Conservation (phyloP, 2,797 vertebrate species). For the Tarsius wallacei region DNA sequence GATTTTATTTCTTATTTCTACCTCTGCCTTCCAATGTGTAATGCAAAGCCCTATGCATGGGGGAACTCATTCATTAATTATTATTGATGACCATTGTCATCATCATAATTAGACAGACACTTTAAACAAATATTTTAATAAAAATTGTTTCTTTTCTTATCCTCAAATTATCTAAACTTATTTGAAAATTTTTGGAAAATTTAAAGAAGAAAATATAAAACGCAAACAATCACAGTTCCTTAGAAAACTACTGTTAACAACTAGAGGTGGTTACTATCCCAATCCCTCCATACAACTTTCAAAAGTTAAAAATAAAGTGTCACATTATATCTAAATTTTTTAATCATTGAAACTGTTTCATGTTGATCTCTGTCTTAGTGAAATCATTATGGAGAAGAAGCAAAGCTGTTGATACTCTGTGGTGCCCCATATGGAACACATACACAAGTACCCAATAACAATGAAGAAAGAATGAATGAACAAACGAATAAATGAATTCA, state of each 20-base stretch:
- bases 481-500: too few species aligned
- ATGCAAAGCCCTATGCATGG: not conserved
- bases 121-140: not conserved
- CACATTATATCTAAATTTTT: not conserved
- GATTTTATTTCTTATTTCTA: not conserved
- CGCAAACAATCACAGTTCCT: not conserved
- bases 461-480: not conserved
- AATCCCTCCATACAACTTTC: not conserved
- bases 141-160: not conserved
- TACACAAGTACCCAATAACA: not conserved
- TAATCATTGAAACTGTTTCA: not conserved
- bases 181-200: not conserved
- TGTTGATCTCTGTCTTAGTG: not conserved
- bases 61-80: not conserved
- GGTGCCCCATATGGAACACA: not conserved
- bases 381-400: not conserved
- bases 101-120: not conserved
- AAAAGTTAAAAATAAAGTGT: constrained; percentile 7
- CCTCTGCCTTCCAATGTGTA: not conserved
- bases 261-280: not conserved
- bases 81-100: not conserved
- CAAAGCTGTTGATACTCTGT: not conserved
- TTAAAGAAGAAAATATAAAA: constrained; percentile 12
- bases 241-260: constrained; percentile 11
- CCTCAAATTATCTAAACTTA: not conserved